Evolutionary conservation across 2,113 vertebrate genomes (phyloP).

Genomic region (Phalacrocorax carbo): DNA sequence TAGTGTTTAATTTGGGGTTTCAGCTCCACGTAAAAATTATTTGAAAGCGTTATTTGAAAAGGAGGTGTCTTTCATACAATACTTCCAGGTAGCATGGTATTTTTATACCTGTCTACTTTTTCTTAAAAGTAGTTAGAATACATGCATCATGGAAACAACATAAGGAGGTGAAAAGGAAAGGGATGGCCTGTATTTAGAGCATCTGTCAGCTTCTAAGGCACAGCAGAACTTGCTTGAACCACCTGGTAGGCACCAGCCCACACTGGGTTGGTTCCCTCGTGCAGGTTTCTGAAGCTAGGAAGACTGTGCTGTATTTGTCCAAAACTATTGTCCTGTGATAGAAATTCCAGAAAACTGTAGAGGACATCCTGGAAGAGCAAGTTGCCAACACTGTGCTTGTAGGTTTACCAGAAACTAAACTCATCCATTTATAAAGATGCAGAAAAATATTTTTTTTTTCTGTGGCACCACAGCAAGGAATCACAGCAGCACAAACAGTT

Average conservation of each 20-base stretch:
- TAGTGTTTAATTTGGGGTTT: not conserved
- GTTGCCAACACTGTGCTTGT: not conserved
- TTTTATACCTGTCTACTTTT: not conserved
- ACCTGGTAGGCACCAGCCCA: not conserved
- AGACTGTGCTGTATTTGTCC: not conserved
- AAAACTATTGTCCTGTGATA: not conserved
- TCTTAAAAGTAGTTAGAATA: not conserved
- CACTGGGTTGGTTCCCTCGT: rapidly evolving
- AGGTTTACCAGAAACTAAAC: not conserved
- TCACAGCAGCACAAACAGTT: not conserved
- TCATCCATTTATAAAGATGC: not conserved
- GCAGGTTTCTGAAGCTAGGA: not conserved
- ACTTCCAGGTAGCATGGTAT: not conserved
- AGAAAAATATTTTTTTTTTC: not conserved
- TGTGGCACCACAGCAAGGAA: not conserved
- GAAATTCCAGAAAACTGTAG: not conserved
- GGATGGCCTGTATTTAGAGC: not conserved
- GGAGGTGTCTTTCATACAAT: not conserved
- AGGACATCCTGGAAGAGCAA: not conserved
- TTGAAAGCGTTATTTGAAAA: not conserved
- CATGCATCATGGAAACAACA: not conserved
- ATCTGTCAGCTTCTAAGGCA: not conserved
- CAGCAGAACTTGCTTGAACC: not conserved
- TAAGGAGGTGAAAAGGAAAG: not conserved
- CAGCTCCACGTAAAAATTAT: not conserved